Conservation (phyloP, 1,140 invertebrate genomes). For the Procambarus clarkii region DNA sequence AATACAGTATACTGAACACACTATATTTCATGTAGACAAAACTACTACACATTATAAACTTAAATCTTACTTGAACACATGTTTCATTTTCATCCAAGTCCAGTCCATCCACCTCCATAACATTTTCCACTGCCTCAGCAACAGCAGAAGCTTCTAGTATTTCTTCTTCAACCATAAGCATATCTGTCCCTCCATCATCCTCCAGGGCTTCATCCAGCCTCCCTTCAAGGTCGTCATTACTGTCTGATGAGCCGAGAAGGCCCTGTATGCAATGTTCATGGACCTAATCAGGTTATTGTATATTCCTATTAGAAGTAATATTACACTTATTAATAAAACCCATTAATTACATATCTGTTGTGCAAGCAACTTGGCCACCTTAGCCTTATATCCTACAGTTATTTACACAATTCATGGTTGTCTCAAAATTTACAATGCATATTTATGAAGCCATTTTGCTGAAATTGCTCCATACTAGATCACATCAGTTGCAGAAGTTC, state of each 20-base stretch:
- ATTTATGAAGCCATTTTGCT: no score
- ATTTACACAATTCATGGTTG: no score
- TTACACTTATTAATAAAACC: not conserved
- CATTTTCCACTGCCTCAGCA: conserved; percentile 49
- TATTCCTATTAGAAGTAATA: not conserved
- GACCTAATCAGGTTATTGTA: not conserved
- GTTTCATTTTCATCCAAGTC: conserved; percentile 49
- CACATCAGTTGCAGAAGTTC: no score
- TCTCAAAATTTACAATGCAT: no score
- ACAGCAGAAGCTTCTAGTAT: conserved; percentile 46
- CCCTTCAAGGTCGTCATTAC: conserved; percentile 37
- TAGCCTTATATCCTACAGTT: no score
- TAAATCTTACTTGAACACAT: conserved; percentile 46
- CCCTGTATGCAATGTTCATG: conserved; percentile 25
- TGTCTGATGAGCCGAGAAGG: conserved; percentile 42
- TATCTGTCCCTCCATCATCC: conserved; percentile 51
- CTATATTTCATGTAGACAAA: not conserved
- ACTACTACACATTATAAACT: not conserved
- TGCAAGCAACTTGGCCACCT: no score
- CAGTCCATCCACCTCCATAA: conserved; percentile 63
- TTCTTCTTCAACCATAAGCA: conserved; percentile 55
- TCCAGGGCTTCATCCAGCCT: conserved; percentile 34
- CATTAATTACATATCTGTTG: no score
- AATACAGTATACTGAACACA: no score
- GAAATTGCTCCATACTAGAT: no score